A percentile compares a stretch with the other conserved stretches of the same genome.
phyloP scores from a whole-genome alignment of 2,888 invertebrate genomes.

The Oscheius onirici region DNA sequence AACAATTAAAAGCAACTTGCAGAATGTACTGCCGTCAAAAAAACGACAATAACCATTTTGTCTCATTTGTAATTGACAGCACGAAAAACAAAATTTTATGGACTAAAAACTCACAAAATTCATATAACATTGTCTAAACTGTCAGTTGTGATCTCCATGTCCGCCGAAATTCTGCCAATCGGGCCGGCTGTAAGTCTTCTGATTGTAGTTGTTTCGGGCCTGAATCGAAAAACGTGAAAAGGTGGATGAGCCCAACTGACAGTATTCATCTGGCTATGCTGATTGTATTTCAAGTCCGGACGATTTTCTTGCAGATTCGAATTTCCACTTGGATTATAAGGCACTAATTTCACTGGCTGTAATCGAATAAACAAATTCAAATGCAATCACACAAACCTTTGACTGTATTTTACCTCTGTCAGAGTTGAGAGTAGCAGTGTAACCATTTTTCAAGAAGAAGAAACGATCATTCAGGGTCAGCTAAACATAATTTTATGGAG shows the following conservation, averaged over 20 bases:
- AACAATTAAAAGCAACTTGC: no score
- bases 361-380: not conserved
- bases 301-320: not conserved
- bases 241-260: not conserved
- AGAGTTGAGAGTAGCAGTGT: not conserved
- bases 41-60: no score
- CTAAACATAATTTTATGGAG: not conserved
- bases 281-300: constrained; percentile 20
- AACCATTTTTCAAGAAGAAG: constrained; percentile 16
- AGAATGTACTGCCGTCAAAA: no score
- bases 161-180: constrained; percentile 9
- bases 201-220: not conserved
- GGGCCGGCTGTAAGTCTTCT: not conserved
- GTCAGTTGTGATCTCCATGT: no score
- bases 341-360: constrained; percentile 1
- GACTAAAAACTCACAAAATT: no score
- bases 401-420: not conserved
- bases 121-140: no score
- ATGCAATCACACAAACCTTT: not conserved
- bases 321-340: not conserved
- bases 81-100: not conserved
- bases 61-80: not conserved
- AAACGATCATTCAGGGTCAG: constrained; percentile 10
- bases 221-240: no score
- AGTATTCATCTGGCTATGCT: constrained; percentile 8